phyloP scores from a whole-genome alignment of 2,888 invertebrate genomes.

The Netelia inedita region DNA sequence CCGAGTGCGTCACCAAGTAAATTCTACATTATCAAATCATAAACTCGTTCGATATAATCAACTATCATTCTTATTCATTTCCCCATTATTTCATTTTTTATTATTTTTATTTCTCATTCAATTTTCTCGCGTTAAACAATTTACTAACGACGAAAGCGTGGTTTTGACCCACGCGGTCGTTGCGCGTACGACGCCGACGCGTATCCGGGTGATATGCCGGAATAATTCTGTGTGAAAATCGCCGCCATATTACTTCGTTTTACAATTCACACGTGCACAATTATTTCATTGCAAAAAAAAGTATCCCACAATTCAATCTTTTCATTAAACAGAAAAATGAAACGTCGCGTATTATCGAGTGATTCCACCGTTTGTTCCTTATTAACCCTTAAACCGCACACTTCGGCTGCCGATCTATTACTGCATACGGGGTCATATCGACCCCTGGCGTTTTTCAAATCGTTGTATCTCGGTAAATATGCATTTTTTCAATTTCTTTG shows the following conservation, averaged over 20 bases:
- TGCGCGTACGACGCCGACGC: neutral
- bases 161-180: neutral
- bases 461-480: no score
- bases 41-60: neutral
- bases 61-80: neutral
- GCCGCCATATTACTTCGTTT: neutral
- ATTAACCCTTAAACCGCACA: no score
- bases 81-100: no score
- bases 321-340: neutral
- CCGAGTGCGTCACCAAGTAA: neutral
- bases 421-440: no score
- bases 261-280: neutral
- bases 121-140: neutral
- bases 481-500: no score
- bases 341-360: neutral
- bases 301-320: neutral
- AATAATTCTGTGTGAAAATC: neutral
- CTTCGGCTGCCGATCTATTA: no score
- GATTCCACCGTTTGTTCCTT: neutral
- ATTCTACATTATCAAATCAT: neutral
- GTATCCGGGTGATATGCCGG: neutral
- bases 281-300: neutral
- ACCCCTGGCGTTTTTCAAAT: no score
- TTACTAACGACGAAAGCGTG: neutral
- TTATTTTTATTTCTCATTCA: neutral